Conservation (phyloP, 2,113 vertebrate genomes). For the Microtus oregoni region DNA sequence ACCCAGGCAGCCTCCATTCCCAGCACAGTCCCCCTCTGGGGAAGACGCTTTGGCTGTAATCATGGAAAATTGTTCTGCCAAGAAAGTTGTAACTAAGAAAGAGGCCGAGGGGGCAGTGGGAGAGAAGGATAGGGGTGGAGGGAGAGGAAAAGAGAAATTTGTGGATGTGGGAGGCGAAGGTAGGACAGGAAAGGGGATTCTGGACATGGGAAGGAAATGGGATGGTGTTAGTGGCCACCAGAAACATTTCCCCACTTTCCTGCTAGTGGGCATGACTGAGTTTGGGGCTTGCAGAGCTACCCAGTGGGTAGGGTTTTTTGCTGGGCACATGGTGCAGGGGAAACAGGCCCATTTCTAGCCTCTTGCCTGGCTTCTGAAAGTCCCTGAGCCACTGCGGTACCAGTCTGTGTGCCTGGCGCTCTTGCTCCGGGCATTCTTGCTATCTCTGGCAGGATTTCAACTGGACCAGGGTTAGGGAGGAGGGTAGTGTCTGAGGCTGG, state of each 20-base stretch:
- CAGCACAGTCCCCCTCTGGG: conserved; percentile 66
- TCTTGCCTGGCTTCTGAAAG: not conserved
- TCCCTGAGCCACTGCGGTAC: not conserved
- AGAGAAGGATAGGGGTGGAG: not conserved
- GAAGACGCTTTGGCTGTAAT: conserved; percentile 79
- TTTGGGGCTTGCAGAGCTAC: not conserved
- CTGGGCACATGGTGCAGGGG: not conserved
- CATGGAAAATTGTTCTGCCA: conserved; percentile 82
- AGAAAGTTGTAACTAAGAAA: conserved; percentile 75
- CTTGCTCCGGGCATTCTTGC: conserved; percentile 68
- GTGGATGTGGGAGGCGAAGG: not conserved
- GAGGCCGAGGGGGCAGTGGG: conserved; percentile 44
- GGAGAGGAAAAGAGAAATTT: not conserved
- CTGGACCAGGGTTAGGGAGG: conserved; percentile 20
- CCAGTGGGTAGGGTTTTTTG: not conserved
- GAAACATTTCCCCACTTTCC: not conserved
- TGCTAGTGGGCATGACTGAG: not conserved
- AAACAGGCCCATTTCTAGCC: not conserved
- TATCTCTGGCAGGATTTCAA: conserved; percentile 73
- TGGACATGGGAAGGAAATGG: not conserved
- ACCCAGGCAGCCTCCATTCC: conserved; percentile 73
- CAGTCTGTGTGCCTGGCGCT: conserved; percentile 30
- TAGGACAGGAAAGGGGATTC: not conserved
- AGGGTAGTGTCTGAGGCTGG: conserved; percentile 49
- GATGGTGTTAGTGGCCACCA: not conserved